Conservation (phyloP, 2,888 invertebrate genomes). For the Rhorus exstirpatorius region DNA sequence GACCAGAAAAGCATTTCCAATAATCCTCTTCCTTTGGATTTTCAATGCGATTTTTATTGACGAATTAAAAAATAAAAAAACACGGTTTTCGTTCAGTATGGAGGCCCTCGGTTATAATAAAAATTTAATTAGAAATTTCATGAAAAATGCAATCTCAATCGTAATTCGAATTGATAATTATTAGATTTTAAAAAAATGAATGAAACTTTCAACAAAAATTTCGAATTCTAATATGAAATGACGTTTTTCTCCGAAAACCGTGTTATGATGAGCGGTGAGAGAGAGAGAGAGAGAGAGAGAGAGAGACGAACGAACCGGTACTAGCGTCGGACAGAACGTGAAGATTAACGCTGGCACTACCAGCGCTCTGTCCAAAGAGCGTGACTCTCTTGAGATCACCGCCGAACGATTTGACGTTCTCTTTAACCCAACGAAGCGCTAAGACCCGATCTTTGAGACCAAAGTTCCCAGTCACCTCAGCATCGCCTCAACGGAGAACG, state of each 20-base stretch:
- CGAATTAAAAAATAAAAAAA: no score
- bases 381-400: constrained; percentile 73
- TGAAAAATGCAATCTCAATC: no score
- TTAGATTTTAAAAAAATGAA: no score
- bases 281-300: neutral
- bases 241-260: neutral
- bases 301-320: constrained; percentile 48
- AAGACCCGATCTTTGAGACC: constrained; percentile 75
- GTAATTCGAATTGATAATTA: no score
- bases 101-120: no score
- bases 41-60: no score
- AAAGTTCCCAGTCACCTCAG: constrained; percentile 73
- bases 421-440: constrained; percentile 73
- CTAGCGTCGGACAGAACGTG: constrained; percentile 69
- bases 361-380: constrained; percentile 72
- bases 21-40: no score
- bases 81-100: no score
- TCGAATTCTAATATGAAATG: no score
- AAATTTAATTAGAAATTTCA: no score
- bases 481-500: constrained; percentile 75
- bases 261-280: neutral
- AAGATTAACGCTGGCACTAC: constrained; percentile 71
- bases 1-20: no score
- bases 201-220: no score
- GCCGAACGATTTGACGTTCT: constrained; percentile 71